Percentiles rank a stretch among this genome's conserved stretches.
These are phyloP conservation scores for Falcunculus frontatus DNA, from an alignment of 2,113 vertebrate species.

Conservation along the genomic window DNA sequence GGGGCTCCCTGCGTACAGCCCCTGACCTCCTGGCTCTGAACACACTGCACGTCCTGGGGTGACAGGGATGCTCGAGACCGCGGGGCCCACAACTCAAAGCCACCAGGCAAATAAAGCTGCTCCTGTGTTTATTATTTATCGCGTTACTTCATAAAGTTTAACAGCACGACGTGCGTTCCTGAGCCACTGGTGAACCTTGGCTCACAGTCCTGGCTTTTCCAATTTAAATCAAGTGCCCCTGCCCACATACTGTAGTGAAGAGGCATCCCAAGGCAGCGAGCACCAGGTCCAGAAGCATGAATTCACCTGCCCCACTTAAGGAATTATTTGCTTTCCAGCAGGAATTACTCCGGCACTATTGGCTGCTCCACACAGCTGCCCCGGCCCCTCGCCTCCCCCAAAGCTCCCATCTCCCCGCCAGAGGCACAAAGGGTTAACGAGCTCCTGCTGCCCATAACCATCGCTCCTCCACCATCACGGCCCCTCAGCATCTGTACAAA, in stretches of 20 bases:
- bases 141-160: not conserved
- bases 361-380: rapidly evolving
- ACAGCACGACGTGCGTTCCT: rapidly evolving
- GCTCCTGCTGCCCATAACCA: not conserved
- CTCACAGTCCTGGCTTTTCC: not conserved
- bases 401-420: rapidly evolving
- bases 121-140: not conserved
- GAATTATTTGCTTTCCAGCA: not conserved
- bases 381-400: not conserved
- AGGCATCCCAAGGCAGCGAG: not conserved
- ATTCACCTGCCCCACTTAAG: not conserved
- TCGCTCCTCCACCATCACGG: not conserved
- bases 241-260: rapidly evolving
- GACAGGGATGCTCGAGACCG: rapidly evolving
- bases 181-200: not conserved
- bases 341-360: rapidly evolving
- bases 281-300: rapidly evolving
- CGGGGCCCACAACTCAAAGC: not conserved
- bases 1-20: not conserved
- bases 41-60: rapidly evolving
- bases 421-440: conserved; percentile 3
- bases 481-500: conserved; percentile 53
- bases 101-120: not conserved
- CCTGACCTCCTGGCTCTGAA: rapidly evolving
- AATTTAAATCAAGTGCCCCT: not conserved